Base-by-base conservation (phyloP, 2,113 vertebrate genomes). In the Dicaeum eximium region DNA sequence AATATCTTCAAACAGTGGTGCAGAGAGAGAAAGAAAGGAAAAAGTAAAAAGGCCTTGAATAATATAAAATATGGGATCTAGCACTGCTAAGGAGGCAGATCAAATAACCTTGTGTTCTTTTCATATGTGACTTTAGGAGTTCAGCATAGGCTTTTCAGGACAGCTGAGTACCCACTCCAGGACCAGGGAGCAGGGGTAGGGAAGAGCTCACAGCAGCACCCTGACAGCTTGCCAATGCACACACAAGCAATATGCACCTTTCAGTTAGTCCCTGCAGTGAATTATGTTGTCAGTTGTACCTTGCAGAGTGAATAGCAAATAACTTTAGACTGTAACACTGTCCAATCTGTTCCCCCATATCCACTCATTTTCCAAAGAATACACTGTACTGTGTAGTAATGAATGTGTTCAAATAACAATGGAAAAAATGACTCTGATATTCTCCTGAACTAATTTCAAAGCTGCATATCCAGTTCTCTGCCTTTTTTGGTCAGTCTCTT, bases 401-500 rank as follows among this genome's bases (percentile, higher is more conserved):
- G 82, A 90, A 51, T 61, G 75, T 1, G 0, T 90, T 92, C 88
- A 88, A 94, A 96, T 86, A 96, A 96, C 92, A 97, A 93, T 96
- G 94, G 94, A 97, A 97, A 97, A 37, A 97, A 95, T 96, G 75
- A 97, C 83, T 96, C 86, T 66, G 38, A 91, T 91, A 88, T 1
- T 92, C 86, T 93, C 51, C 48, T 78, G 75, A 92, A 38, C 72
- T 78, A 71, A 83, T 84, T 90, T 90, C 67, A 93, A 83, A 78
- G 90, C 65, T 90, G 51, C 64, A 40, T 96, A 86, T 95, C 88
- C 94, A 92, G 69, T 94, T 95, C 69, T 90, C 88, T 96, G 71
- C 96, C 94, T 96, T 97, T 96, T 97, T 96, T 96, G 96, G 94
- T 94, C 79, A 86, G 75, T 78, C 45, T 93, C 64, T 64, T 95